Percentiles rank a stretch among this genome's conserved stretches.
Evolutionary conservation across 1,140 invertebrate genomes (phyloP).

Genomic region (Drosophila busckii): DNA sequence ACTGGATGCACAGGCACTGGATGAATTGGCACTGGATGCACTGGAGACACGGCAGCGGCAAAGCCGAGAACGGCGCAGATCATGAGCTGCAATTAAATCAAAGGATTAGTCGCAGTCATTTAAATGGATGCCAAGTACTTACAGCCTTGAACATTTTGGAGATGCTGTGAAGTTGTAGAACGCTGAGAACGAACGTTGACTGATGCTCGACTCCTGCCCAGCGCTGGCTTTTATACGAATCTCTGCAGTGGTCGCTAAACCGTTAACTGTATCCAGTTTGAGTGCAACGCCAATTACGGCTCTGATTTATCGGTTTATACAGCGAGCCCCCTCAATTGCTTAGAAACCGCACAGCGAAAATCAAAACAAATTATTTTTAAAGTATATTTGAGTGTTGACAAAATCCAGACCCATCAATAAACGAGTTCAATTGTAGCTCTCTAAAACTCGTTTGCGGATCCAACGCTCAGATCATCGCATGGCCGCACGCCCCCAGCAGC

Average conservation of each 20-base stretch:
- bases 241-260: background rate
- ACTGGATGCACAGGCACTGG: constrained; percentile 10
- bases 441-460: constrained; percentile 11
- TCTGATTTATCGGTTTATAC: constrained; percentile 12
- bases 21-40: constrained; percentile 1
- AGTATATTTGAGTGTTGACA: too few species aligned
- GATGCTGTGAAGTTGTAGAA: constrained; percentile 33
- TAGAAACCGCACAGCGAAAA: constrained; percentile 13
- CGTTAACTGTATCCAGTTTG: constrained; percentile 12
- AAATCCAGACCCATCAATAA: constrained; percentile 11
- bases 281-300: constrained; percentile 5
- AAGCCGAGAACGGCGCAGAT: constrained; percentile 56
- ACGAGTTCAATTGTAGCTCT: constrained; percentile 10
- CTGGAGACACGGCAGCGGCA: constrained; percentile 33
- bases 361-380: too few species aligned
- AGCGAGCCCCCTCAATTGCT: constrained; percentile 11
- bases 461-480: constrained; percentile 3
- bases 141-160: constrained; percentile 67
- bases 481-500: constrained; percentile 9
- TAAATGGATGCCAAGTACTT: constrained; percentile 16
- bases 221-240: constrained; percentile 44
- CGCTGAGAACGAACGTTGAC: constrained; percentile 51
- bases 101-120: background rate
- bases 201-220: constrained; percentile 31
- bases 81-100: constrained; percentile 31